Conservation (phyloP, 2,797 vertebrate genomes). For the Crotalus adamanteus region DNA sequence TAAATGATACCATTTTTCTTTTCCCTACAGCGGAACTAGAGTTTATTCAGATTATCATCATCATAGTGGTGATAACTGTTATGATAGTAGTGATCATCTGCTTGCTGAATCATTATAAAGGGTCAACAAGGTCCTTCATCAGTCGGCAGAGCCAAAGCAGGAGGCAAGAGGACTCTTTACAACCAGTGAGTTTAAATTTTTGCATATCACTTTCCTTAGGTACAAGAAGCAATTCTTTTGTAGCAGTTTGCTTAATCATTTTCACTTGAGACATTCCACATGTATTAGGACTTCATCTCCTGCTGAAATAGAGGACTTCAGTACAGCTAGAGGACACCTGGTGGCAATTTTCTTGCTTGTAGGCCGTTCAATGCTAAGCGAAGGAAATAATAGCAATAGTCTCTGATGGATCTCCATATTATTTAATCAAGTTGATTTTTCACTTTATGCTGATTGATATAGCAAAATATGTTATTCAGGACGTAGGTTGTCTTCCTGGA, state of each 20-base stretch:
- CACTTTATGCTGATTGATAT: background rate
- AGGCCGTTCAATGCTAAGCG: background rate
- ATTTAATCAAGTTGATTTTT: background rate
- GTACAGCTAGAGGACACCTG: background rate
- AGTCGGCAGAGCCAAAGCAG: conserved; percentile 86
- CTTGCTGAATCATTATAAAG: conserved; percentile 92
- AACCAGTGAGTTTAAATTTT: conserved; percentile 77
- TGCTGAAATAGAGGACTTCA: background rate
- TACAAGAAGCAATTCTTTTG: background rate
- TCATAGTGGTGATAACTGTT: conserved; percentile 92
- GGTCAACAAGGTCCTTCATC: conserved; percentile 89
- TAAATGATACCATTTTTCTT: conserved; percentile 19
- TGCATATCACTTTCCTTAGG: background rate
- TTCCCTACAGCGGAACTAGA: conserved; percentile 80
- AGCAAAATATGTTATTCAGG: background rate
- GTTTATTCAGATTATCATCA: conserved; percentile 92
- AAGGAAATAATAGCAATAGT: background rate
- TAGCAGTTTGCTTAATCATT: background rate
- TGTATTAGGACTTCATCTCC: background rate
- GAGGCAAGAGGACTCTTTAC: conserved; percentile 82
- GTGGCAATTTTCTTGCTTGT: background rate
- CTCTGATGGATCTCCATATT: background rate
- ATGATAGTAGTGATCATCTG: conserved; percentile 94
- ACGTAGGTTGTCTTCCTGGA: background rate
- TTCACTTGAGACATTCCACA: background rate